Conservation (phyloP, 2,113 vertebrate genomes). For the Columba livia region DNA sequence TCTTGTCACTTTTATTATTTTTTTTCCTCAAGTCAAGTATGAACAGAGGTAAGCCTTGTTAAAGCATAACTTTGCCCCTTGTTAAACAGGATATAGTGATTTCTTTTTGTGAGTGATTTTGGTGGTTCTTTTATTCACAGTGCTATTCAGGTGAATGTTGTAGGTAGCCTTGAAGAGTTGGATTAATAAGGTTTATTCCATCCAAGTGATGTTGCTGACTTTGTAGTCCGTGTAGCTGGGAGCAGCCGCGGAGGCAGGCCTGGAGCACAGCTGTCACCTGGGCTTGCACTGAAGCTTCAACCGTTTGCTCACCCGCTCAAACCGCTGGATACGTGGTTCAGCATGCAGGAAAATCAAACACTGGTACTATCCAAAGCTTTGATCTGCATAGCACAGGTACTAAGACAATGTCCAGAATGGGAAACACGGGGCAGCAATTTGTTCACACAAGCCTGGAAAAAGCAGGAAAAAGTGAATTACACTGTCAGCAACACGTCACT, state of each 20-base stretch:
- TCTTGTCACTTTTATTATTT: neutral
- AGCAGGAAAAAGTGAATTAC: neutral
- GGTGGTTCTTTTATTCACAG: neutral
- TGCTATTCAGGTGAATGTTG: neutral
- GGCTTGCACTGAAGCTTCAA: accelerated
- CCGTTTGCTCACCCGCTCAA: accelerated
- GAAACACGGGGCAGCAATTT: neutral
- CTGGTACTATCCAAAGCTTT: accelerated
- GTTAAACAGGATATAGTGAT: neutral
- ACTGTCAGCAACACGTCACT: accelerated
- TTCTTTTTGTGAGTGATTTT: neutral
- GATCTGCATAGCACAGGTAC: neutral
- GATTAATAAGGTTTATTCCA: slow-evolving; percentile 34
- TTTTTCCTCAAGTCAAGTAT: neutral
- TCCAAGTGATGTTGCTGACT: neutral
- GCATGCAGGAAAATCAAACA: neutral
- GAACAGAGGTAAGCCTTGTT: neutral
- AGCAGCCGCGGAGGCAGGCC: neutral
- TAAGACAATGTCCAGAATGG: neutral
- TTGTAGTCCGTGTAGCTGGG: slow-evolving; percentile 5
- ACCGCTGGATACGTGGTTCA: neutral
- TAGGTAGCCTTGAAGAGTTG: slow-evolving; percentile 39
- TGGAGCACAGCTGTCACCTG: neutral
- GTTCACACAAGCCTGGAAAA: neutral
- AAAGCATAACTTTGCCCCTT: neutral